Conservation (phyloP, 92 coral and sea anemone species). For the Epizoanthus ramosus region DNA sequence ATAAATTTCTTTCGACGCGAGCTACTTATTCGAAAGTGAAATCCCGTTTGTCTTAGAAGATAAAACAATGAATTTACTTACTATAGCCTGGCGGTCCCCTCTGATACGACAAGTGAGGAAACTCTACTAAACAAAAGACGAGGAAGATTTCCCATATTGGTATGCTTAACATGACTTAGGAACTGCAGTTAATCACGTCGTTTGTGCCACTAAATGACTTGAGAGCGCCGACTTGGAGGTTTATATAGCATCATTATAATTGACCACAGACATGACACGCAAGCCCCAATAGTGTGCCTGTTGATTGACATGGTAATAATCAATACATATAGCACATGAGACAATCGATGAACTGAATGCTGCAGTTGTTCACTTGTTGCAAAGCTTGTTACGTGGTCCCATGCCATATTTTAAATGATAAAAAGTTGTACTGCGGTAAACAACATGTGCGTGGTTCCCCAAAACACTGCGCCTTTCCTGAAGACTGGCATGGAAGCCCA, state of each 20-base stretch:
- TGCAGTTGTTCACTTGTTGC: too few species aligned
- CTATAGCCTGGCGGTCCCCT: constrained; percentile 28
- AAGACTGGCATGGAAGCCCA: too few species aligned
- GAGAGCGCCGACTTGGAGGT: not conserved
- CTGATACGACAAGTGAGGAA: not conserved
- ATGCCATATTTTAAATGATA: too few species aligned
- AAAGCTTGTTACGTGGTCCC: too few species aligned
- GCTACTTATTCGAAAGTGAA: not conserved
- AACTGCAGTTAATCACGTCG: not conserved
- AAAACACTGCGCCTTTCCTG: too few species aligned
- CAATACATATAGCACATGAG: not conserved
- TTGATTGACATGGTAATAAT: not conserved
- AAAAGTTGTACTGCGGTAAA: too few species aligned
- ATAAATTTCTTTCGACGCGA: not conserved
- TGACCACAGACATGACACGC: constrained; percentile 20
- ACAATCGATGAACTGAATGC: not conserved
- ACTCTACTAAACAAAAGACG: constrained; percentile 4
- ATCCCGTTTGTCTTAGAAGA: not conserved
- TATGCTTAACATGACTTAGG: not conserved
- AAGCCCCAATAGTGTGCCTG: not conserved
- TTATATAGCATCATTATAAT: not conserved
- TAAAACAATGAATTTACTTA: not conserved
- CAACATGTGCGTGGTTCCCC: too few species aligned
- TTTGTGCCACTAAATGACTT: not conserved
- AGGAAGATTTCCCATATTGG: constrained; percentile 1